These are phyloP conservation scores for Martes martes DNA, from an alignment of 2,113 vertebrate species.

Conservation along the genomic window DNA sequence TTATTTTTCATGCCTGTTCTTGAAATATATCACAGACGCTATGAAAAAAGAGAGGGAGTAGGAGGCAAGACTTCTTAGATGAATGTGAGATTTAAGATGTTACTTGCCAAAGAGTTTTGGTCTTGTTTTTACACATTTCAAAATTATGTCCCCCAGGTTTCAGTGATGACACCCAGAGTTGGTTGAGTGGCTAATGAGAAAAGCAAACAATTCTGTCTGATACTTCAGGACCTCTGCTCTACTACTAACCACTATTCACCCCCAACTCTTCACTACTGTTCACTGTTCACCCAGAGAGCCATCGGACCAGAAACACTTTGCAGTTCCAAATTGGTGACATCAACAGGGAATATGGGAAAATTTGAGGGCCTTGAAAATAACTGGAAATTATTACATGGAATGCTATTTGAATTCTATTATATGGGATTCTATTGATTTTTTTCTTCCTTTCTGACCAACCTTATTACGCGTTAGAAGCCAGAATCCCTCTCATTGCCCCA, in stretches of 20 bases:
- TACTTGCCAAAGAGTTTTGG: not conserved
- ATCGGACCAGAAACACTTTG: not conserved
- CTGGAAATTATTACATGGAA: not conserved
- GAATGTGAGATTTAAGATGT: slow-evolving; percentile 34
- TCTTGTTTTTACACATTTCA: not conserved
- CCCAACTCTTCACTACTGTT: not conserved
- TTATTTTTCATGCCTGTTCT: slow-evolving; percentile 43
- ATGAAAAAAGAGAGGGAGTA: slow-evolving; percentile 40
- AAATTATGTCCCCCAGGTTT: not conserved
- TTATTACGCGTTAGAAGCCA: not conserved
- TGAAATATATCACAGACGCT: slow-evolving; percentile 46
- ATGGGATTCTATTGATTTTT: not conserved
- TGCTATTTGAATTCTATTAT: not conserved
- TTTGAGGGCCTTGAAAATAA: not conserved
- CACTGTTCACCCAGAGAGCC: not conserved
- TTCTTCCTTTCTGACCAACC: not conserved
- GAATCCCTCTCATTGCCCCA: not conserved
- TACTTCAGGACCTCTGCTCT: not conserved
- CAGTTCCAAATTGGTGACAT: not conserved
- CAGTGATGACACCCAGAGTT: not conserved
- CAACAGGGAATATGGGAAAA: not conserved
- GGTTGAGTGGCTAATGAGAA: not conserved
- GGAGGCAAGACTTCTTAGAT: slow-evolving; percentile 45
- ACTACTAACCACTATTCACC: not conserved
- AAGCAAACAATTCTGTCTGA: not conserved